A percentile compares a stretch with the other conserved stretches of the same genome.
Evolutionary conservation across 2,797 vertebrate genomes (phyloP).

Genomic region (Acipenser transmontanus): DNA sequence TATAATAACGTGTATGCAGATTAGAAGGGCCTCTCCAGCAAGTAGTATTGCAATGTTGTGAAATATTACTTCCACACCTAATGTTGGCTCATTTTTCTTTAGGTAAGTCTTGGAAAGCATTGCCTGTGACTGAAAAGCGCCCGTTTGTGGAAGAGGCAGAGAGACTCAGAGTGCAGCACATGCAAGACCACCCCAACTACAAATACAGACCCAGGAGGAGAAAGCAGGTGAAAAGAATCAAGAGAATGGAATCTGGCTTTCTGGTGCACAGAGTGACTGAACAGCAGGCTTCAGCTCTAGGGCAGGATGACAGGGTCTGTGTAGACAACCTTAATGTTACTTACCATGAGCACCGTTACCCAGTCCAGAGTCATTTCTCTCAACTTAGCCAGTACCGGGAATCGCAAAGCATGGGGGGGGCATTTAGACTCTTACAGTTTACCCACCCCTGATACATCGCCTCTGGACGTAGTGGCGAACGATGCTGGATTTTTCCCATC

Average conservation of each 20-base stretch:
- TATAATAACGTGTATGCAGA: too few relatives aligned
- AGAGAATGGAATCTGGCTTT: conserved; percentile 79
- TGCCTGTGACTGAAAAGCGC: conserved; percentile 80
- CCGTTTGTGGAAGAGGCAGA: conserved; percentile 95
- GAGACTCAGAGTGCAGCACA: conserved; percentile 86
- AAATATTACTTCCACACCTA: too few relatives aligned
- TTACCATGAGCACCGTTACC: conserved; percentile 68
- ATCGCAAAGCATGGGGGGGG: conserved; percentile 57
- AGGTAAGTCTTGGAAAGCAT: conserved; percentile 89
- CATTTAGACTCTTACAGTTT: conserved; percentile 76
- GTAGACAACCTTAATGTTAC: conserved; percentile 60
- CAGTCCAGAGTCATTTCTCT: conserved; percentile 51
- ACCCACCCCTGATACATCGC: conserved; percentile 86
- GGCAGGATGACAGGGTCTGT: conserved; percentile 55
- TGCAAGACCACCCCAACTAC: conserved; percentile 96
- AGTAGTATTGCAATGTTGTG: too few relatives aligned
- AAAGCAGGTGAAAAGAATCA: conserved; percentile 92
- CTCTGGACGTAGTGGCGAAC: conserved; percentile 73
- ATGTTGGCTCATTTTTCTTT: conserved; percentile 26
- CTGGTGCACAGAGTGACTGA: conserved; percentile 65
- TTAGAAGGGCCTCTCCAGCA: too few relatives aligned
- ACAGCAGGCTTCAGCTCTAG: conserved; percentile 43
- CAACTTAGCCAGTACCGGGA: conserved; percentile 72
- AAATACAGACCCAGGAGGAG: conserved; percentile 88
- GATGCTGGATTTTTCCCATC: conserved; percentile 74